Evolutionary conservation across 1,140 invertebrate species (phyloP), one percentile per base, ranked within the genome.

Genomic region (Diabrotica undecimpunctata): DNA sequence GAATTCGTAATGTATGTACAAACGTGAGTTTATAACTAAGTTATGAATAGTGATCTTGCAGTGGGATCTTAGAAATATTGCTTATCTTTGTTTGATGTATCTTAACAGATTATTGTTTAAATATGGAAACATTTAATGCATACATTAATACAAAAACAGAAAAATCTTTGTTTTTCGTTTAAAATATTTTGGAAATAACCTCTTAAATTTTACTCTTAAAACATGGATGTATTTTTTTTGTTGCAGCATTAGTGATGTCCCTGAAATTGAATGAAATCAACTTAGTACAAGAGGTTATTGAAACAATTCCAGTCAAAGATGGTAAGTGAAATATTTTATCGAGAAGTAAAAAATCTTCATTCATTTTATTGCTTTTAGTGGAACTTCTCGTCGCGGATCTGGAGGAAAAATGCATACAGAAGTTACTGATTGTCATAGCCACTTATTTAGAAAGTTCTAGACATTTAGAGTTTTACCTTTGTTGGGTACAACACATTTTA

Each of bases 401-500:
- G 6, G 84, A 91, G 9, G 81, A 88, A 50, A 79, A 88, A n/a
- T 97, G 94, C 77, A 79, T 90, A 0, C 87, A 91, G 68, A 86
- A 89, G 62, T 74, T 95, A 25, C 77, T 96, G 7, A 80, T 82
- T 55, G 89, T 89, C 65, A 72, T 96, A 25, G 86, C 88, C 0
- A 81, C 81, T 12, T 83, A 88, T 60, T 76, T 97, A 12, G 93
- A 95, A 71, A 82, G 81, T 10, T 89, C 91, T 1, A 82, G 84
- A 4, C 95, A 97, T 75, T 75, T 97, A 54, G 92, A 97, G 75
- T 96, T 95, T 77, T 94, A 97, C 80, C 77, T 96, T 0, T 77
- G 84, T 36, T 98, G 95, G 95, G 81, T 88, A 51, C 84, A 88
- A 37, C 69, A 69, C 25, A 65, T 77, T 41, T 52, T 79, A 46